Base-by-base conservation (phyloP, 2,113 vertebrate genomes). In the Neotragus pygmaeus region DNA sequence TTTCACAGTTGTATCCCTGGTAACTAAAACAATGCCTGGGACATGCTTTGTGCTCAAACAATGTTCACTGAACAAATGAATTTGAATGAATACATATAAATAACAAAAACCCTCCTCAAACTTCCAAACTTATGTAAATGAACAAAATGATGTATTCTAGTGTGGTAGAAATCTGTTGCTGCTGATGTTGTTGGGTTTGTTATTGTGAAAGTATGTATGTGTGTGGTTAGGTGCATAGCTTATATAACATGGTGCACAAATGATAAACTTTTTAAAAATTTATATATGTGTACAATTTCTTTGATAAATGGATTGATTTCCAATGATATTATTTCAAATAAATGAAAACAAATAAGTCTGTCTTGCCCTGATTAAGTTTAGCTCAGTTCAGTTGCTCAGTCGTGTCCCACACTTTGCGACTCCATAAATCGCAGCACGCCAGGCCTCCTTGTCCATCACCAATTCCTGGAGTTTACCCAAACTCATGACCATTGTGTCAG, bases 351-450 rank as follows among this genome's bases (percentile, higher is more conserved):
- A 81, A 11, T 39, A 27, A 43, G 12, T n/a, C 7, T 12, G 73
- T 16, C 21, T 30, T 57, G 8, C 21, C 14, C 15, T 28, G 1
- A 95, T 95, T 25, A 73, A 23, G 12, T 8, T 62, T 28, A 30
- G 60, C 28, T 30, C 60, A 15, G 13, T 33, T 62, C 60, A 62
- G 60, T 30, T 7, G 6, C 60, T 62, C 60, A 62, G 28, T 62
- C 2, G 0, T 30, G 28, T 62, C 60, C 1, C 0, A 62, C 60
- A 30, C 60, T 62, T 62, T 62, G 28, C 0, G 6, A 30, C 60
- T 62, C 13, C 6, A 33, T 7, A 28, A 62, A 62, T 62, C 1
- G 5, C 60, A 62, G 60, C 28, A 30, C 14, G 1, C 14, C 28
- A 30, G 60, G 60, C 28, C 2, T 62, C 13, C 28, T 62, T 15